Evolutionary conservation across 2,113 vertebrate species (phyloP).

Genomic region (Sclerurus mexicanus): DNA sequence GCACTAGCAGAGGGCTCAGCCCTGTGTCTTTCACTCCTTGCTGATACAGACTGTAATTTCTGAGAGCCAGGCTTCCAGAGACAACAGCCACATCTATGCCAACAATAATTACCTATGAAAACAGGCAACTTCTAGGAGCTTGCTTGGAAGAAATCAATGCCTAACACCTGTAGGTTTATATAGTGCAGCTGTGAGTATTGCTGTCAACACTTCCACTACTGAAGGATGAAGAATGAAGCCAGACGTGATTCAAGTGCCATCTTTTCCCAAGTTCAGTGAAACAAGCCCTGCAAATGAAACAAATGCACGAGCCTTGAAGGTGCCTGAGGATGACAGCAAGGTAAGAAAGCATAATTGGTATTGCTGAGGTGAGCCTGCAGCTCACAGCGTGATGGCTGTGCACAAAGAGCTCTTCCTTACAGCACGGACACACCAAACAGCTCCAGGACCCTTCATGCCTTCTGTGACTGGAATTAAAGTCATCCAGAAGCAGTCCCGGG

Average conservation of each 20-base stretch:
- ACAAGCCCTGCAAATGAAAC: not conserved
- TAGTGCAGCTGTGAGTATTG: not conserved
- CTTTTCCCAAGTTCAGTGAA: not conserved
- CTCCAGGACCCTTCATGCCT: not conserved
- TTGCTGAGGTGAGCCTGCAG: not conserved
- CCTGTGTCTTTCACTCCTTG: not conserved
- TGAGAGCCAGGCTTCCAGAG: not conserved
- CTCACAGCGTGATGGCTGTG: not conserved
- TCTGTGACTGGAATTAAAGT: not conserved
- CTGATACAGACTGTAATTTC: not conserved
- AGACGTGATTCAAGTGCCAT: not conserved
- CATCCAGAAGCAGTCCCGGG: accelerated
- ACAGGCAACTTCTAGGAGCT: conserved; percentile 10
- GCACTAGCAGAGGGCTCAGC: not conserved
- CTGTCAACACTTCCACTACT: not conserved
- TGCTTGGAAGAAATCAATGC: not conserved
- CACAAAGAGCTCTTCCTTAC: not conserved
- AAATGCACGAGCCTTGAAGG: not conserved
- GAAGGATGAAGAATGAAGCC: not conserved
- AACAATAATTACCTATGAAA: conserved; percentile 24
- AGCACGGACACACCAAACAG: not conserved
- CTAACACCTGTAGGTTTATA: not conserved
- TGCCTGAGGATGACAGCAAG: not conserved
- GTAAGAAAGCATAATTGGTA: not conserved
- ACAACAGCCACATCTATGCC: not conserved